These are phyloP conservation scores for Tetraneura akinire DNA, from an alignment of 1,140 invertebrate species.

Conservation along the genomic window DNA sequence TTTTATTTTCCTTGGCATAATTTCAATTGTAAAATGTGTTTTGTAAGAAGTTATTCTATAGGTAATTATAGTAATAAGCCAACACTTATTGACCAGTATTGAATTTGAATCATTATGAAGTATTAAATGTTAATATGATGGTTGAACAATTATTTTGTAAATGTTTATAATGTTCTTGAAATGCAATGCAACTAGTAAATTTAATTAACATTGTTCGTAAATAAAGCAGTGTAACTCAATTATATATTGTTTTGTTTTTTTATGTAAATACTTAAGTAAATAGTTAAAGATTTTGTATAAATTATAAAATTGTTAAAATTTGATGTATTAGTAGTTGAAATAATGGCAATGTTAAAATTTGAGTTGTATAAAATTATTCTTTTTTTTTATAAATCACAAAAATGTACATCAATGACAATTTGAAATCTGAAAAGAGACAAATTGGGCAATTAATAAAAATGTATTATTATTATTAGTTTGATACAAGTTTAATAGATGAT, in stretches of 20 bases:
- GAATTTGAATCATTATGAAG: not conserved
- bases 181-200: constrained; percentile 5
- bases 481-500: not conserved
- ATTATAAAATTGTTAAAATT: not conserved
- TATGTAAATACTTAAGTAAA: not conserved
- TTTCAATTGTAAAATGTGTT: constrained; percentile 2
- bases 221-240: not conserved
- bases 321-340: not conserved
- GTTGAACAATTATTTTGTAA: not conserved
- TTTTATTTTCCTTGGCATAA: constrained; percentile 1
- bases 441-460: not conserved
- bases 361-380: not conserved
- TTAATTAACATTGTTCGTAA: constrained; percentile 40
- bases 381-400: too few relatives aligned
- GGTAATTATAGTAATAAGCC: not conserved
- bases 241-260: constrained; percentile 17
- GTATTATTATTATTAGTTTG: not conserved
- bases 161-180: constrained; percentile 25
- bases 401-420: not conserved
- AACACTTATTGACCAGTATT: not conserved
- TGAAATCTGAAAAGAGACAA: constrained; percentile 17
- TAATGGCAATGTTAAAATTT: not conserved
- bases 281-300: not conserved
- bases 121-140: not conserved
- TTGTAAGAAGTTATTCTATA: not conserved